These are phyloP conservation scores for Acanthacorydalis orientalis DNA, from an alignment of 2,888 invertebrate species.

Conservation along the genomic window DNA sequence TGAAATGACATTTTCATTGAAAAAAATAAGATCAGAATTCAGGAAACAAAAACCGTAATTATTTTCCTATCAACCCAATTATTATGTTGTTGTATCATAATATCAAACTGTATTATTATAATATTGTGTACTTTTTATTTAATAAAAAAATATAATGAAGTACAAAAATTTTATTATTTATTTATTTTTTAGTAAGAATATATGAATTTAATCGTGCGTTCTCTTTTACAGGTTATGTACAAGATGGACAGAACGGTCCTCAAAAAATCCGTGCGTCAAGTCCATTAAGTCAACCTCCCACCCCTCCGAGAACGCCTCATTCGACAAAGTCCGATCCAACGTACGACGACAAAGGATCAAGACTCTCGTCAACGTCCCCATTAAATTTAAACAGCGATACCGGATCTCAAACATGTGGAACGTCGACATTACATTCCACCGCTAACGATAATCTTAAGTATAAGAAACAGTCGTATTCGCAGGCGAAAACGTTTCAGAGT, in stretches of 20 bases:
- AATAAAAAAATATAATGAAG: too few relatives aligned
- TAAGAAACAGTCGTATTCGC: neutral
- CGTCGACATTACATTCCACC: neutral
- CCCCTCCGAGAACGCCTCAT: conserved; percentile 29
- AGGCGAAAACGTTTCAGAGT: conserved; percentile 1
- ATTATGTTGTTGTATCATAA: too few relatives aligned
- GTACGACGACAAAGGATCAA: conserved; percentile 14
- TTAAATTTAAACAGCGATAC: neutral
- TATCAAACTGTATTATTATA: too few relatives aligned
- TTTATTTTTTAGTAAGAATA: too few relatives aligned
- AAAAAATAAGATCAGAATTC: too few relatives aligned
- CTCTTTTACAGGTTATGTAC: neutral
- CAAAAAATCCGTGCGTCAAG: neutral
- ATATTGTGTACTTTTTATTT: too few relatives aligned
- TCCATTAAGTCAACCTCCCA: conserved; percentile 30
- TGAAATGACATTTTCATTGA: too few relatives aligned
- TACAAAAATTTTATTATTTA: too few relatives aligned
- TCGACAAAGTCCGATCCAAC: conserved; percentile 14
- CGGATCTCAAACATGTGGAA: neutral
- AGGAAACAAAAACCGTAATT: too few relatives aligned
- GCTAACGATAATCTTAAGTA: too few relatives aligned
- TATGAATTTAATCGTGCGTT: neutral
- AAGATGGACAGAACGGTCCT: neutral
- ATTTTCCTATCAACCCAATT: too few relatives aligned
- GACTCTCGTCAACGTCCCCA: conserved; percentile 9